Base-by-base conservation (phyloP, 2,113 vertebrate species). In the Amblyornis subalaris region DNA sequence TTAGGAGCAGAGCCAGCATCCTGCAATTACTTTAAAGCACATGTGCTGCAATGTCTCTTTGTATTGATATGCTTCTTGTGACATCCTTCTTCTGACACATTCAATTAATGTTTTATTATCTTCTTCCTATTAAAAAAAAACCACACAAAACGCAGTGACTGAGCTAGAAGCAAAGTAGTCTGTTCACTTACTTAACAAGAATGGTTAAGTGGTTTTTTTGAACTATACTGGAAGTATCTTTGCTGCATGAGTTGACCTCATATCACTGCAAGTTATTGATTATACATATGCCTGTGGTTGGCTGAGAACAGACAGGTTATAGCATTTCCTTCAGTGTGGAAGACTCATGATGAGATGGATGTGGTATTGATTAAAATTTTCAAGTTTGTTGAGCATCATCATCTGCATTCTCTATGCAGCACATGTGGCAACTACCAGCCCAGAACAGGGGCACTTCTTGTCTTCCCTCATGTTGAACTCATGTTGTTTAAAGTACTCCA, bases 101-200 rank as follows among this genome's bases (percentile, higher is more conserved):
- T 97, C 89, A 96, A 96, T 97, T 98, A 97, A 92, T 96, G 93
- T 97, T 97, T 97, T 96, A 94, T 97, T 94, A 82, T 96, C 75
- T 40, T 97, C 91, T 90, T 97, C 92, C 71, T 86, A 47, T 73
- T 76, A 10, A 1, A 67, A 60, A 85, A 73, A 62, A 75, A 45
- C 18, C 3, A 42, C 42, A 42, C 12, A 42, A 42, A 29, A 33
- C 40, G 40, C 69, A 88, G 57, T 72, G 40, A 74, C 80, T 90
- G 54, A 94, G 83, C 29, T 95, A 69, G 70, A 83, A 95, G 61
- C 28, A 89, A 87, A 65, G 85, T 73, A 91, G 45, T 50, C 72
- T 81, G 53, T 78, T 95, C 88, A 53, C 76, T 97, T 70, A 81
- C 93, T 75, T 90, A 94, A 66, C 86, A 82, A 48, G 79, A 44